Evolutionary conservation across 2,888 invertebrate genomes (phyloP).

Genomic region (Lacanobia wlatinum): DNA sequence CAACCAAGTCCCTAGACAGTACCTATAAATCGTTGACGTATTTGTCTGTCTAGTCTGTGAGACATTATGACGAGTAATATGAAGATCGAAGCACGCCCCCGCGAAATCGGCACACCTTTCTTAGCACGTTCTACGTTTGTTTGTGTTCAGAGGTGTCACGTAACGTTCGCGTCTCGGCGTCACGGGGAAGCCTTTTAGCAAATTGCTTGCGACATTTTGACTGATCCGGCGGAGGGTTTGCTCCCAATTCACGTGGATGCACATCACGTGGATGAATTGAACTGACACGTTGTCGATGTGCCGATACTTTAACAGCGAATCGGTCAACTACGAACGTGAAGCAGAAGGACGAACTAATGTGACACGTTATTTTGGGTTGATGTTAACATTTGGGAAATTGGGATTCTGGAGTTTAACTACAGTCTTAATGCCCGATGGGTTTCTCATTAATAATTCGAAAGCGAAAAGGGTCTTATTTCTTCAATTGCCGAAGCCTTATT

Average conservation of each 20-base stretch:
- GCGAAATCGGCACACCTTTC: conserved; percentile 72
- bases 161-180: conserved; percentile 71
- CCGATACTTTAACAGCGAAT: conserved; percentile 38
- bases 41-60: conserved; percentile 40
- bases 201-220: conserved; percentile 80
- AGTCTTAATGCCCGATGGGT: conserved; percentile 3
- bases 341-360: conserved; percentile 1
- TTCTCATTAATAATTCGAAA: conserved; percentile 3
- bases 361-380: conserved; percentile 10
- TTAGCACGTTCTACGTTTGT: conserved; percentile 67
- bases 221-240: conserved; percentile 58
- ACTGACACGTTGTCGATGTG: conserved; percentile 64
- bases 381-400: conserved; percentile 2
- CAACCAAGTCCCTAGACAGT: conserved; percentile 5
- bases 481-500: conserved; percentile 18
- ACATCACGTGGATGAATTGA: conserved; percentile 62
- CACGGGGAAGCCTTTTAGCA: conserved; percentile 81
- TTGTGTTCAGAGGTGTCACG: conserved; percentile 75
- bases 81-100: conserved; percentile 56
- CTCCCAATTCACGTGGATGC: conserved; percentile 59
- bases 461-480: background rate
- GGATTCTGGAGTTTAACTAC: conserved; percentile 2
- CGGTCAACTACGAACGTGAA: conserved; percentile 39
- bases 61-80: conserved; percentile 55
- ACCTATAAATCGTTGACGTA: conserved; percentile 48